Conservation (phyloP, 2,888 invertebrate genomes). For the Calliscelio sp. region DNA sequence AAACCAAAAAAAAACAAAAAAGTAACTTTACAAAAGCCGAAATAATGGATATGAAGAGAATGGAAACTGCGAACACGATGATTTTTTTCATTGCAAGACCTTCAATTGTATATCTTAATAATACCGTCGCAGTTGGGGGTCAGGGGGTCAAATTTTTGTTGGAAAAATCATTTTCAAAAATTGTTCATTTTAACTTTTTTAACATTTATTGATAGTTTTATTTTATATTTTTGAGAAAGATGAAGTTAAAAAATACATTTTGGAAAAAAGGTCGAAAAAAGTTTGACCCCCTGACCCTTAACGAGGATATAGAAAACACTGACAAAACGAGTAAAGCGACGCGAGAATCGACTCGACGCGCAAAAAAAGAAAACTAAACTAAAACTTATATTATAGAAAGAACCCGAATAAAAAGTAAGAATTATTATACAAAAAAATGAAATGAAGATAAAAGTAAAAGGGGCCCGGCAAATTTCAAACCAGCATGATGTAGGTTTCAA, state of each 20-base stretch:
- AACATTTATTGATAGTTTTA: too few relatives aligned
- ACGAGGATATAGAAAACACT: background rate
- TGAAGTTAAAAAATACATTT: too few relatives aligned
- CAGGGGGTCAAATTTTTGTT: background rate
- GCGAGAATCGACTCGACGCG: constrained; percentile 41
- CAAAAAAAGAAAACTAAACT: constrained; percentile 41
- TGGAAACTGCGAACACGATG: constrained; percentile 50
- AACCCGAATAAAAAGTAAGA: constrained; percentile 50
- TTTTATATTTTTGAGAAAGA: constrained; percentile 10
- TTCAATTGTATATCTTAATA: constrained; percentile 78
- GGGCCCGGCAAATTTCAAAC: constrained; percentile 3
- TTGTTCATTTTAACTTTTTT: too few relatives aligned
- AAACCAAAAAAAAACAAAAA: constrained; percentile 2
- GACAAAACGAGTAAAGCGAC: constrained; percentile 20
- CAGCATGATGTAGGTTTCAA: constrained; percentile 13
- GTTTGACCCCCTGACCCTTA: too few relatives aligned
- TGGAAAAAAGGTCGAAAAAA: too few relatives aligned
- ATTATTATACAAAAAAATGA: background rate
- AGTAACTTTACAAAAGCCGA: background rate
- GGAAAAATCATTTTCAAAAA: too few relatives aligned
- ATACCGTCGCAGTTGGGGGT: constrained; percentile 33
- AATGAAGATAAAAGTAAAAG: background rate
- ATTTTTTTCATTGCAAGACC: constrained; percentile 78
- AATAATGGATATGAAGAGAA: background rate
- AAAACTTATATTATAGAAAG: constrained; percentile 55